Conservation (phyloP, 2,888 invertebrate genomes). For the Ectobius pallidus region DNA sequence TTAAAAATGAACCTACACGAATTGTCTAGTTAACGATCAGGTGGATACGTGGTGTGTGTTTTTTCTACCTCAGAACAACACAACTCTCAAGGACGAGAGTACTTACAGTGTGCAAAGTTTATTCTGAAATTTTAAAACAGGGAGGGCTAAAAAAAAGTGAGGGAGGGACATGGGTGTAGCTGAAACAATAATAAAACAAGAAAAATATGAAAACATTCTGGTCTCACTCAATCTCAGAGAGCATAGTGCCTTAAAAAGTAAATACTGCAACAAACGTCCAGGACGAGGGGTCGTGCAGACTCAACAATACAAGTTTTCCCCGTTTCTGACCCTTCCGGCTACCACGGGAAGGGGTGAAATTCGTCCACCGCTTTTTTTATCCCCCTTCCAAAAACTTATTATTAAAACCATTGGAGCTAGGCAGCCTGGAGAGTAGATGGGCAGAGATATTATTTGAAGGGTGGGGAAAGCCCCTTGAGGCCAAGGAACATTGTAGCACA, state of each 20-base stretch:
- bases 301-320: not conserved
- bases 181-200: not conserved
- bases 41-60: too few species aligned
- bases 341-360: not conserved
- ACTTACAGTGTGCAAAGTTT: too few species aligned
- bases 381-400: not conserved
- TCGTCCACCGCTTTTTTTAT: not conserved
- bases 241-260: not conserved
- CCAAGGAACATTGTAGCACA: not conserved
- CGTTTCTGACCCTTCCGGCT: conserved; percentile 8
- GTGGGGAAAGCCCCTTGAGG: not conserved
- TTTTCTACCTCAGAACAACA: too few species aligned
- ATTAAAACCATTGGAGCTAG: conserved; percentile 1
- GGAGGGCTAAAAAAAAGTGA: too few species aligned
- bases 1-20: too few species aligned
- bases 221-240: not conserved
- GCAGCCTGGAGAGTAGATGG: not conserved
- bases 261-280: not conserved
- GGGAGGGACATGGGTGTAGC: too few species aligned
- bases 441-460: too few species aligned
- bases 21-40: too few species aligned
- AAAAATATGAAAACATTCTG: not conserved
- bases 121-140: too few species aligned
- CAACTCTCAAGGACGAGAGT: too few species aligned
- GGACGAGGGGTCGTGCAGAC: too few species aligned